Base-by-base conservation (phyloP, 2,797 vertebrate genomes). In the Vipera ursinii region DNA sequence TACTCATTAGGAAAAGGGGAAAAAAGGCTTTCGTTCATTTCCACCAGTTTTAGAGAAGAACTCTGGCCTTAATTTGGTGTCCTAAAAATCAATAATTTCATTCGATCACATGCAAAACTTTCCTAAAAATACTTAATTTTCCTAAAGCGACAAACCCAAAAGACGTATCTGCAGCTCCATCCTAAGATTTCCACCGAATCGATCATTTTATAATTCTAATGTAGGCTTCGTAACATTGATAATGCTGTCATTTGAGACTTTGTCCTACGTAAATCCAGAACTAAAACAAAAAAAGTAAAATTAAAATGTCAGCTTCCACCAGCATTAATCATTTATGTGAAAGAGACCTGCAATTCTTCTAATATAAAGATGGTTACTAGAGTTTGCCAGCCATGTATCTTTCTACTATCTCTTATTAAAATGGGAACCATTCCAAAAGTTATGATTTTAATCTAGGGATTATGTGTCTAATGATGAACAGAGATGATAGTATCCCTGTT, bases 71-170 rank as follows among this genome's bases (percentile, higher is more conserved):
- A 87, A 96, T 96, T 95, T 94, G 94, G 95, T 95, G 17, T 48
- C 22, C 7, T 90, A 17, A 48, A 95, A 92, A 89, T 91, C 94
- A 95, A 89, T 38, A 55, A 94, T 93, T 95, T 69, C 95, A 93
- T 91, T 26, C 89, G 85, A 44, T 90, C 57, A 92, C 90, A 94
- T 93, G 90, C 6, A 17, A 91, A 91, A 94, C n/a, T 65, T 92
- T 94, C 96, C 86, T 95, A 95, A 97, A 94, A 60, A 93, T 95
- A 95, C 93, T 93, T 87, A 95, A 95, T 95, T 59, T 55, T 92
- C 82, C 44, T 82, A 20, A 10, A 56, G 88, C 22, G 24, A 82
- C 24, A 82, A 44, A 44, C 32, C 22, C 44, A 61, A 63, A 82
- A 82, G 26, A 5, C 14, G 7, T 38, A 44, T 59, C 82, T 92